These are phyloP conservation scores for Dermochelys coriacea DNA, from an alignment of 2,797 vertebrate species.

Conservation along the genomic window DNA sequence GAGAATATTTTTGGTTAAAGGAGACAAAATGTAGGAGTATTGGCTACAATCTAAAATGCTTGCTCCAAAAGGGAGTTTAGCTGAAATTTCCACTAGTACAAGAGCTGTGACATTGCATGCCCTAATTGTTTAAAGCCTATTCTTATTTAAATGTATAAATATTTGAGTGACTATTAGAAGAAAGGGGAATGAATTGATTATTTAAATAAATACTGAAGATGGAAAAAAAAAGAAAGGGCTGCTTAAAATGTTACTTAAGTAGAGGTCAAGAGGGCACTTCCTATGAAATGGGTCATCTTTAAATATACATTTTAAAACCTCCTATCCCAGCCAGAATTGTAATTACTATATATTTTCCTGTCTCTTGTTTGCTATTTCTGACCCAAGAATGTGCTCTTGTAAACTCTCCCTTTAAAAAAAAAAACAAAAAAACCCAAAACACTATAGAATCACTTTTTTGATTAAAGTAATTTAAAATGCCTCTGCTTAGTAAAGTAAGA, in stretches of 20 bases:
- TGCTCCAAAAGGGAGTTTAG: constrained; percentile 3
- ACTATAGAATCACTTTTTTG: not conserved
- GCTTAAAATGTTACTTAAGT: not conserved
- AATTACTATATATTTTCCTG: not conserved
- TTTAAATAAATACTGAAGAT: constrained; percentile 20
- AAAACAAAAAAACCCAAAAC: not conserved
- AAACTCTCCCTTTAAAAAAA: constrained; percentile 4
- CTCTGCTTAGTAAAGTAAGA: not conserved
- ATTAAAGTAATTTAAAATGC: not conserved
- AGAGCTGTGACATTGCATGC: not conserved
- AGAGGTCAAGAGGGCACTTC: not conserved
- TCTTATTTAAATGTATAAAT: constrained; percentile 18
- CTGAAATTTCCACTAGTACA: not conserved
- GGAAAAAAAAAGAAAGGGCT: not conserved
- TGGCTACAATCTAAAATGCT: not conserved
- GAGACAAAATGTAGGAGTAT: not conserved
- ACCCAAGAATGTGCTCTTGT: constrained; percentile 11
- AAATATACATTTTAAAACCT: not conserved
- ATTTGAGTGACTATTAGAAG: not conserved
- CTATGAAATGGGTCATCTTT: not conserved
- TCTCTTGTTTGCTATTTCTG: not conserved
- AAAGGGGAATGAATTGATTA: constrained; percentile 14
- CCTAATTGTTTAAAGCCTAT: not conserved
- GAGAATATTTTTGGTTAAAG: constrained; percentile 15
- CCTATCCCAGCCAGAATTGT: not conserved